A percentile compares a stretch with the other conserved stretches of the same genome.
phyloP scores from a whole-genome alignment of 2,113 vertebrate genomes.

The Candoia aspera region DNA sequence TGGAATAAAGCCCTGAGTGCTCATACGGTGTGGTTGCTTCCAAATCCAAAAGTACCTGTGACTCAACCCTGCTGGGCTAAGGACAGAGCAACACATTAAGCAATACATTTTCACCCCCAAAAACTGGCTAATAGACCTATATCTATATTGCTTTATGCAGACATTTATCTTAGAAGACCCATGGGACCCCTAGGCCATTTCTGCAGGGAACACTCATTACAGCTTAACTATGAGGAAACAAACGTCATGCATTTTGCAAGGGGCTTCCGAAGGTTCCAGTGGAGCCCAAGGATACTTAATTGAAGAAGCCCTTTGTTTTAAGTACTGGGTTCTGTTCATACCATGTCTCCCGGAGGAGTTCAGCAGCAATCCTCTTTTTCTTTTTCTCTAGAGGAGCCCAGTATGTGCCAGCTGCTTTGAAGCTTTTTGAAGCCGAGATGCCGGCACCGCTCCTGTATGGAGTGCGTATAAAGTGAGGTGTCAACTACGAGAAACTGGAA shows the following conservation, averaged over 20 bases:
- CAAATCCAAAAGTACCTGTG: not conserved
- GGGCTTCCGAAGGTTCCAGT: not conserved
- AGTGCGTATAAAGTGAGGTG: not conserved
- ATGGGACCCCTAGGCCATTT: not conserved
- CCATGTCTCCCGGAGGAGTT: not conserved
- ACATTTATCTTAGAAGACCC: not conserved
- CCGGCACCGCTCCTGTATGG: not conserved
- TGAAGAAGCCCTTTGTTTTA: not conserved
- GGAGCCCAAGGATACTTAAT: not conserved
- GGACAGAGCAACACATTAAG: not conserved
- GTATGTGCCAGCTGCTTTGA: not conserved
- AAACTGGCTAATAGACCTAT: not conserved
- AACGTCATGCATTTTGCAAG: not conserved
- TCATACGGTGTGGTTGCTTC: not conserved
- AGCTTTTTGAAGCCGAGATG: not conserved
- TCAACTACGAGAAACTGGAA: not conserved
- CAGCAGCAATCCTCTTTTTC: not conserved
- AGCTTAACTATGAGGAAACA: not conserved
- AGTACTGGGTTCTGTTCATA: too few relatives aligned
- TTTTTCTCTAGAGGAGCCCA: not conserved
- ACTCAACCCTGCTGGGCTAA: not conserved
- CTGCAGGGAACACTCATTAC: not conserved
- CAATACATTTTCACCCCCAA: not conserved
- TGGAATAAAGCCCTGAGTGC: not conserved
- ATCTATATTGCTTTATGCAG: not conserved